These are phyloP conservation scores for Microcebus ravelobensis DNA, from an alignment of 2,113 vertebrate species.

Conservation along the genomic window DNA sequence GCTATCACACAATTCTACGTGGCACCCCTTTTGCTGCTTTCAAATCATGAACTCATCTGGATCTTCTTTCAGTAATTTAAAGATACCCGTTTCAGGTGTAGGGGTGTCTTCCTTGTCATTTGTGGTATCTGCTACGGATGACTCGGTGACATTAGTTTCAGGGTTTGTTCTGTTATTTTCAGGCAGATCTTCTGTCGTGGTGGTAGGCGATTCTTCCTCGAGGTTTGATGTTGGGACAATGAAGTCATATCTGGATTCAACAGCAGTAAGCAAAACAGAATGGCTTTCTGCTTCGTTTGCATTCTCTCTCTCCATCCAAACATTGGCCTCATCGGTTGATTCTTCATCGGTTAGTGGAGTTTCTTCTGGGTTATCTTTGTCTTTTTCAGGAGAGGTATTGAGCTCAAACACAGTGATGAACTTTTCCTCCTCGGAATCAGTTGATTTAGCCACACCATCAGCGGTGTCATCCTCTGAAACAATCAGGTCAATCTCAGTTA, in stretches of 20 bases:
- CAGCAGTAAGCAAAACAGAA: conserved; percentile 48
- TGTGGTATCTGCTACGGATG: neutral
- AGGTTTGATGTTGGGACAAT: neutral
- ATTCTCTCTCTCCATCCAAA: conserved; percentile 38
- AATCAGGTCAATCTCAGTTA: conserved; percentile 20
- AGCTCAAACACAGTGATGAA: conserved; percentile 73
- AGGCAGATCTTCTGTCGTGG: neutral
- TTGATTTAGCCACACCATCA: neutral
- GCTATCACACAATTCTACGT: neutral
- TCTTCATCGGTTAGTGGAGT: conserved; percentile 37
- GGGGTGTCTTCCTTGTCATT: neutral
- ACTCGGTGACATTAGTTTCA: neutral
- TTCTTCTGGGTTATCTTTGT: conserved; percentile 44
- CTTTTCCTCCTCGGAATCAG: conserved; percentile 56
- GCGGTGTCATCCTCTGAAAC: neutral
- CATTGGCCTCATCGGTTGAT: neutral
- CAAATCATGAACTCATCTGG: conserved; percentile 69
- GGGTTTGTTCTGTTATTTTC: neutral
- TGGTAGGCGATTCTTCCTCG: neutral
- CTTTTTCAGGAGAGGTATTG: conserved; percentile 19
- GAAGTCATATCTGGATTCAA: conserved; percentile 68
- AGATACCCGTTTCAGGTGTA: conserved; percentile 1
- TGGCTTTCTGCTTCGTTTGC: conserved; percentile 8
- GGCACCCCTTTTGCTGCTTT: neutral
- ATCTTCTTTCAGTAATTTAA: conserved; percentile 69